Percentiles rank a stretch among this genome's conserved stretches.
Conservation (phyloP, 2,113 vertebrate genomes). For the Fulmarus glacialis region DNA sequence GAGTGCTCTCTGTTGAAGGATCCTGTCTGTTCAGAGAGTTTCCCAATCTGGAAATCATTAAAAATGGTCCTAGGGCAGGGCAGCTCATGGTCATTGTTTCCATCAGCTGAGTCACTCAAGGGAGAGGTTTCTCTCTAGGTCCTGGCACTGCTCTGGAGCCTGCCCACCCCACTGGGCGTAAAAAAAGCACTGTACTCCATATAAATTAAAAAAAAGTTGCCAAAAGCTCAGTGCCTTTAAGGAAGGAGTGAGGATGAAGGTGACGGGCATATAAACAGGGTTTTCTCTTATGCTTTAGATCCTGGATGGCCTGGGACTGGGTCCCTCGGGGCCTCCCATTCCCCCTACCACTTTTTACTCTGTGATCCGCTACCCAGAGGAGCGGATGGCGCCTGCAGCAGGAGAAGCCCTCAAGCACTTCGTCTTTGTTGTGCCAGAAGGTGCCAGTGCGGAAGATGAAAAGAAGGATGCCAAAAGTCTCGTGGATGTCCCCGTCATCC, state of each 20-base stretch:
- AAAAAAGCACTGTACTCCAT: neutral
- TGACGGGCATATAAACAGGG: neutral
- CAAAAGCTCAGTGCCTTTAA: neutral
- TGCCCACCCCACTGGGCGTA: neutral
- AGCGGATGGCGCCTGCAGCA: slow-evolving; percentile 4
- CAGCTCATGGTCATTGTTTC: neutral
- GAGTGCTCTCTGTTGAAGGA: neutral
- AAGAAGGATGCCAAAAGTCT: slow-evolving; percentile 62
- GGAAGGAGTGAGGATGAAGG: neutral
- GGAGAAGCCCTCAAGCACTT: slow-evolving; percentile 72
- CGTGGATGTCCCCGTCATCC: neutral
- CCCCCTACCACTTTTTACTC: slow-evolving; percentile 79
- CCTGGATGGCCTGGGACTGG: slow-evolving; percentile 81
- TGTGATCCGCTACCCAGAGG: slow-evolving; percentile 77
- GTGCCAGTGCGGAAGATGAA: slow-evolving; percentile 6
- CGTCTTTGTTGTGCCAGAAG: slow-evolving; percentile 67
- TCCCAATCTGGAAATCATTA: neutral
- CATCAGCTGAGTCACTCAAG: neutral
- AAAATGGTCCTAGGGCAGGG: neutral
- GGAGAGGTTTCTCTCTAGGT: neutral
- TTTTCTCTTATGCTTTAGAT: slow-evolving; percentile 73
- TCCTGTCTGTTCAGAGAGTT: neutral
- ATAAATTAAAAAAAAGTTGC: neutral
- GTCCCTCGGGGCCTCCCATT: slow-evolving; percentile 77
- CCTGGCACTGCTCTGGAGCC: neutral